Percentiles rank a stretch among this genome's conserved stretches.
Conservation (phyloP, 2,888 invertebrate genomes). For the Pterostichus madidus region DNA sequence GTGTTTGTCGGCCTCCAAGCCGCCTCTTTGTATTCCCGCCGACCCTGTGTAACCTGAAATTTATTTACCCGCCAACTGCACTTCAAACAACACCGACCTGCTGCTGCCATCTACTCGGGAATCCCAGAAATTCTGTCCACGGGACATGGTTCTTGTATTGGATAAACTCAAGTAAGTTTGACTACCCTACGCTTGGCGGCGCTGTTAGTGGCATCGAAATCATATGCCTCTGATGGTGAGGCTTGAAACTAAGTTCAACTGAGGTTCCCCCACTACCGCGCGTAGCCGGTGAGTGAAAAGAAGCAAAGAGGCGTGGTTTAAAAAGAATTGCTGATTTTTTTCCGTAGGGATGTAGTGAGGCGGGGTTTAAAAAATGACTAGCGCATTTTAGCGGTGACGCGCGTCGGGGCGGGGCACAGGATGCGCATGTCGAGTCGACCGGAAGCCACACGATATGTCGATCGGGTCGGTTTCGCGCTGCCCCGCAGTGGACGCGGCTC, state of each 20-base stretch:
- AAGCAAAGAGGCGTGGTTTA: conserved; percentile 72
- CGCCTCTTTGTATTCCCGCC: conserved; percentile 12
- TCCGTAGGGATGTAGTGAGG: conserved; percentile 73
- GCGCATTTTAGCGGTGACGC: conserved; percentile 73
- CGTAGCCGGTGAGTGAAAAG: conserved; percentile 39
- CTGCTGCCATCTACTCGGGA: conserved; percentile 35
- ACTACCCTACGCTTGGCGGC: conserved; percentile 41
- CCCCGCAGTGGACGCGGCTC: conserved; percentile 3
- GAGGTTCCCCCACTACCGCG: conserved; percentile 6
- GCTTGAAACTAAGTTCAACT: background rate
- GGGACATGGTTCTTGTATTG: background rate
- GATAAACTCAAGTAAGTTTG: background rate
- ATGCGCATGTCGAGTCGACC: conserved; percentile 74
- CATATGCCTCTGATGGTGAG: conserved; percentile 1
- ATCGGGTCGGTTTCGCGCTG: conserved; percentile 54
- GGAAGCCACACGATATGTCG: conserved; percentile 72
- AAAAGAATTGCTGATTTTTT: conserved; percentile 73
- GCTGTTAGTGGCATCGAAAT: background rate
- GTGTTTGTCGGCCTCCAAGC: conserved; percentile 1
- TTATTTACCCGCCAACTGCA: background rate
- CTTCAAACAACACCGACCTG: background rate
- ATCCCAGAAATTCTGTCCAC: background rate
- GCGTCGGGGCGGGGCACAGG: conserved; percentile 73
- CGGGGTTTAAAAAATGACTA: conserved; percentile 75
- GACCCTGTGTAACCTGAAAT: background rate